Percentiles rank a stretch among this genome's conserved stretches.
Evolutionary conservation across 2,797 vertebrate species (phyloP).

Genomic region (Euphonia xanthogaster): DNA sequence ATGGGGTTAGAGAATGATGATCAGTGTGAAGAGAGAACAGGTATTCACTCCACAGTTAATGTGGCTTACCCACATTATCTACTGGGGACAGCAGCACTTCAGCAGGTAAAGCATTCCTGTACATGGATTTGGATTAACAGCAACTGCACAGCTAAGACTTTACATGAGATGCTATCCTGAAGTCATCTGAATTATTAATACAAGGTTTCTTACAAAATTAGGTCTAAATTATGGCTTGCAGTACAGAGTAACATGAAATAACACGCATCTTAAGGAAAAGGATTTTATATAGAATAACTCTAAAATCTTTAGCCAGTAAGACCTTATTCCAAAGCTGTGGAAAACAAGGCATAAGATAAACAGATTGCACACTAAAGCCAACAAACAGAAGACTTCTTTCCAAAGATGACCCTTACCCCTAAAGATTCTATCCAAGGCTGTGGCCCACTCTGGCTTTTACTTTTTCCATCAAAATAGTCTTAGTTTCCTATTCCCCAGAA

Average conservation of each 20-base stretch:
- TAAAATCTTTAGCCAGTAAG: not conserved
- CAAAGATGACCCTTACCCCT: not conserved
- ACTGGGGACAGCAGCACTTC: not conserved
- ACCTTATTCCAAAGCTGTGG: not conserved
- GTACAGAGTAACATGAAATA: not conserved
- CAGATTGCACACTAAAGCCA: not conserved
- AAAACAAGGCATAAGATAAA: not conserved
- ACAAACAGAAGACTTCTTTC: not conserved
- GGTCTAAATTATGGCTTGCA: not conserved
- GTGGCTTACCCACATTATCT: fast-evolving
- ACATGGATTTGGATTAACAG: not conserved
- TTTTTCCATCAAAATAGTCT: not conserved
- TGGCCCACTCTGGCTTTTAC: not conserved
- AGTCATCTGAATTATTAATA: not conserved
- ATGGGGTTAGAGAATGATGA: not conserved
- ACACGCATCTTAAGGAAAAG: not conserved
- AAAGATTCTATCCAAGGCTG: not conserved
- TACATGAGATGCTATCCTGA: not conserved
- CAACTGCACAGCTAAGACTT: not conserved
- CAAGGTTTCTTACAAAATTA: not conserved
- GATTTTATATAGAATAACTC: not conserved
- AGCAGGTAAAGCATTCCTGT: not conserved
- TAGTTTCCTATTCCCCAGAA: not conserved
- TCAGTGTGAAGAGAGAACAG: not conserved
- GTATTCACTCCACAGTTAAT: not conserved